Base-by-base conservation (phyloP, 2,888 invertebrate genomes). In the Dyspetes luteomarginatus region DNA sequence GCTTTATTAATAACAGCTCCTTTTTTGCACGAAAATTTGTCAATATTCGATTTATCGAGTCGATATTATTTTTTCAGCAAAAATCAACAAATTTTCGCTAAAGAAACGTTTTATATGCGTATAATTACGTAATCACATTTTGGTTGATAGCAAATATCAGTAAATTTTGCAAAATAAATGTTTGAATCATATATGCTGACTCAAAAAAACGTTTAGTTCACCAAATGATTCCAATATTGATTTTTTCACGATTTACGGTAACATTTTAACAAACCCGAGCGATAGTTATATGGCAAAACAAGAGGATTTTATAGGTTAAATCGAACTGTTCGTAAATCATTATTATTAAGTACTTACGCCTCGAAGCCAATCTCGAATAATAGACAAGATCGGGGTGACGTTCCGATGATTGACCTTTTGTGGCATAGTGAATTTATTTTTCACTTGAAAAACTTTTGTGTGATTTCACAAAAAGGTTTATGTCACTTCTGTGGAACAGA, bases 341-440 rank as follows among this genome's bases (percentile, higher is more conserved):
- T n/a, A n/a, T 68, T 52, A 68, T 41, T 62, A 22, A 55, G 45
- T 65, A 85, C 88, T 86, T 85, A 88, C 88, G 67, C 88, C 87
- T 17, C 88, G 85, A 2, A 73, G 9, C 19, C 85, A 0, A 3
- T 26, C 26, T 24, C 84, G 86, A 24, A 88, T 0, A 0, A 0
- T 1, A 30, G 62, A 3, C 17, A 87, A 0, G 0, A 83, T 0
- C 3, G 88, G 87, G 9, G 85, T 83, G n/a, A 83, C 78, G 2
- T 2, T 1, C 24, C 87, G 86, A 78, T 78, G 84, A 1, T 79
- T 45, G 2, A 77, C 28, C 15, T 69, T 68, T 12, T 19, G 41
- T 41, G 4, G n/a, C 48, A 48, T 48, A 17, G 17, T 15, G 36
- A 36, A 48, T 17, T 48, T 48, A 48, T 17, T 48, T 48, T 48